Percentiles rank a stretch among this genome's conserved stretches.
These are phyloP conservation scores for Nesogale talazaci DNA, from an alignment of 2,113 vertebrate species.

Conservation along the genomic window DNA sequence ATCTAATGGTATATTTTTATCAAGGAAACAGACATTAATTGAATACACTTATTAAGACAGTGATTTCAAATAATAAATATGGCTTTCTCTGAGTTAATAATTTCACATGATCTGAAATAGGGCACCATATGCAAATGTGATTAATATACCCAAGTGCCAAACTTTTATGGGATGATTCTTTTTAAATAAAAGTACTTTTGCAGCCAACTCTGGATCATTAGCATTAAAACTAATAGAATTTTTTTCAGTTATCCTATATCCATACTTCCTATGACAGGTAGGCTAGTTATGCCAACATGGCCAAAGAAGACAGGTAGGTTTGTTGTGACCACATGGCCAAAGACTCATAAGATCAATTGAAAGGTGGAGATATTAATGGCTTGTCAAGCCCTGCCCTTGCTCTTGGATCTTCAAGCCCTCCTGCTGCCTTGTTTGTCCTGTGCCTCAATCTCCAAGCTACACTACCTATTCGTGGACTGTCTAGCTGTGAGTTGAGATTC, in stretches of 20 bases:
- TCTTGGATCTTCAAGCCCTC: no score
- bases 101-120: conserved; percentile 54
- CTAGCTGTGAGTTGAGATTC: no score
- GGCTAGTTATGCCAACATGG: no score
- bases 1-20: conserved; percentile 58
- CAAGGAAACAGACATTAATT: conserved; percentile 70
- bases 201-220: conserved; percentile 6
- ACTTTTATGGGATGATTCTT: conserved; percentile 22
- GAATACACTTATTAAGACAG: conserved; percentile 70
- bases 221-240: background rate
- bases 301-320: no score
- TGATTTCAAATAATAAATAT: conserved; percentile 66
- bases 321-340: no score
- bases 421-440: no score
- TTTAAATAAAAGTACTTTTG: conserved; percentile 34
- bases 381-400: no score
- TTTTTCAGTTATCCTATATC: conserved; percentile 14
- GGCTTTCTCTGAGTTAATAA: conserved; percentile 70
- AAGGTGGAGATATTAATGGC: no score
- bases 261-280: no score
- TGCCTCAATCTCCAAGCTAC: no score
- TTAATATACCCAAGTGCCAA: conserved; percentile 52
- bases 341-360: no score
- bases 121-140: conserved; percentile 40
- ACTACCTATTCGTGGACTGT: no score